Evolutionary conservation across 2,888 invertebrate genomes (phyloP).

Genomic region (Drosophila heteroneura): DNA sequence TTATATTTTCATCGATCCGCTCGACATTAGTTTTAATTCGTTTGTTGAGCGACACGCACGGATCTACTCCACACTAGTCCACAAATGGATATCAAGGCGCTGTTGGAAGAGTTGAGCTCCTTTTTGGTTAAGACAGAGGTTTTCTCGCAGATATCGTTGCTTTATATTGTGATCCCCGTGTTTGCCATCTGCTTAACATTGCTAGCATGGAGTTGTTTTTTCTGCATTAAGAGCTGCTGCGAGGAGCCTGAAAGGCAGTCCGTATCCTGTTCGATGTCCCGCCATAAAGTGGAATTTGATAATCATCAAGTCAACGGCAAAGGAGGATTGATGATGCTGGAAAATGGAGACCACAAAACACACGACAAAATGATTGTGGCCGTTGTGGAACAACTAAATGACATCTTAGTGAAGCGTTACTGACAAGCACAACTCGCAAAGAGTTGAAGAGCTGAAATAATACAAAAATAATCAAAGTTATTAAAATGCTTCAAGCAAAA

Average conservation of each 20-base stretch:
- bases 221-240: conserved; percentile 4
- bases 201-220: background rate
- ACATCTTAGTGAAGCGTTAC: background rate
- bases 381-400: background rate
- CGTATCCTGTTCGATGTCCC: background rate
- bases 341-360: accelerated
- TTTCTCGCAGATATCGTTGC: too few relatives aligned
- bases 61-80: too few relatives aligned
- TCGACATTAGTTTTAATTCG: conserved; percentile 12
- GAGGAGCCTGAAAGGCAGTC: conserved; percentile 1
- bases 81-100: conserved; percentile 9
- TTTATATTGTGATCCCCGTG: conserved; percentile 3
- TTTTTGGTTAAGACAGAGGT: background rate
- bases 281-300: background rate
- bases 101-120: background rate
- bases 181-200: background rate
- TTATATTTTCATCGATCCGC: background rate
- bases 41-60: background rate
- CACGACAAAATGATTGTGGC: background rate
- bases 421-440: too few relatives aligned
- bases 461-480: background rate
- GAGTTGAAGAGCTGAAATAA: background rate
- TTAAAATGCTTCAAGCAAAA: background rate
- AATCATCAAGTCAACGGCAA: background rate
- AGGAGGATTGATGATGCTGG: accelerated